A percentile compares a stretch with the other conserved stretches of the same genome.
These are phyloP conservation scores for Panagrolaimus sp. DNA, from an alignment of 1,140 invertebrate genomes.

Conservation along the genomic window DNA sequence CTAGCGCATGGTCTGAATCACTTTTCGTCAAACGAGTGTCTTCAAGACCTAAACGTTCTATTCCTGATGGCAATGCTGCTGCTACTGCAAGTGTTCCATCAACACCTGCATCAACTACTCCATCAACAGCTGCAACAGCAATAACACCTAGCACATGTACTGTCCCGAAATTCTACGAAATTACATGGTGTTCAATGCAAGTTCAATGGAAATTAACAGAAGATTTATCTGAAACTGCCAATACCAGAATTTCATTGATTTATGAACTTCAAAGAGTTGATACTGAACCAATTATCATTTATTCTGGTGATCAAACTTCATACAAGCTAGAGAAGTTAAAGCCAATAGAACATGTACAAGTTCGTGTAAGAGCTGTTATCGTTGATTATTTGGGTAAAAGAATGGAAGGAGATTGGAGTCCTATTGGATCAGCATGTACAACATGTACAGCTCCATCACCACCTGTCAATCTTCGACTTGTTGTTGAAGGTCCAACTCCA, in stretches of 20 bases:
- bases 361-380: slow-evolving; percentile 44
- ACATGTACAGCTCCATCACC: slow-evolving; percentile 27
- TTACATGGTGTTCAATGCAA: slow-evolving; percentile 25
- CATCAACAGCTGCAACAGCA: not conserved
- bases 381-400: slow-evolving; percentile 43
- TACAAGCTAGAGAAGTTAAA: slow-evolving; percentile 34
- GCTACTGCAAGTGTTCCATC: slow-evolving; percentile 7
- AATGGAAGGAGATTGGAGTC: slow-evolving; percentile 47
- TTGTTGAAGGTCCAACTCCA: not conserved
- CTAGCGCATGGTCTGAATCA: slow-evolving; percentile 4
- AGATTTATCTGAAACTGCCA: slow-evolving; percentile 12
- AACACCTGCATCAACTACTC: not conserved
- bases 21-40: slow-evolving; percentile 9
- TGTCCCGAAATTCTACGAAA: slow-evolving; percentile 23
- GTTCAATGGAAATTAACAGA: slow-evolving; percentile 26
- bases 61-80: not conserved
- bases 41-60: not conserved
- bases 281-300: slow-evolving; percentile 44
- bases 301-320: slow-evolving; percentile 39
- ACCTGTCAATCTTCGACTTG: slow-evolving; percentile 34
- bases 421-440: slow-evolving; percentile 49
- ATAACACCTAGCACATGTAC: slow-evolving; percentile 26
- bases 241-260: slow-evolving; percentile 30
- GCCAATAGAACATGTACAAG: slow-evolving; percentile 49
- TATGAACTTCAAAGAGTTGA: slow-evolving; percentile 51